Conservation (phyloP, 2,113 vertebrate genomes). For the Mus musculus region DNA sequence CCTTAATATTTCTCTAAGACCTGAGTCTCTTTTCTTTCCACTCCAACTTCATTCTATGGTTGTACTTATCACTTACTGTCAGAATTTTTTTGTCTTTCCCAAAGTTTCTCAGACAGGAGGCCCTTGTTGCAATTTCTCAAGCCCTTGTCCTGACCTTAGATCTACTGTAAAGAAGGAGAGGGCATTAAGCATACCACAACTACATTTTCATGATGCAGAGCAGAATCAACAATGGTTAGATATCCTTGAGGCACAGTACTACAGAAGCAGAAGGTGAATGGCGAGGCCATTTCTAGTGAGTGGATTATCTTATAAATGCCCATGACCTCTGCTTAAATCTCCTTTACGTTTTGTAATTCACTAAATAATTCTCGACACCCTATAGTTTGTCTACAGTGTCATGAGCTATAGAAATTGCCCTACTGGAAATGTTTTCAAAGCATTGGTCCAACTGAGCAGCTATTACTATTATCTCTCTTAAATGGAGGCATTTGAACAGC, state of each 20-base stretch:
- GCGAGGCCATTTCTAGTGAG: neutral
- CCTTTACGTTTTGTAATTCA: constrained; percentile 1
- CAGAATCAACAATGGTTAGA: neutral
- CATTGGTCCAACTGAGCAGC: constrained; percentile 15
- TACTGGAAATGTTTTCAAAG: constrained; percentile 29
- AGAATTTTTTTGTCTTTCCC: neutral
- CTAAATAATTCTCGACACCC: neutral
- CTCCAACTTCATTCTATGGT: too few species aligned
- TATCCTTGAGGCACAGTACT: neutral
- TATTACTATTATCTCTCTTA: neutral
- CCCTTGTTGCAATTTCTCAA: neutral
- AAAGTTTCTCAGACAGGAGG: neutral
- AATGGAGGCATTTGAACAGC: neutral
- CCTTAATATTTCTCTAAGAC: neutral
- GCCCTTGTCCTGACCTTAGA: neutral
- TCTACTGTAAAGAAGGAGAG: neutral
- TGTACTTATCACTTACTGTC: neutral
- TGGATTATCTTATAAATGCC: neutral
- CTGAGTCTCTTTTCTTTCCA: neutral
- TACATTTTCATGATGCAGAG: neutral
- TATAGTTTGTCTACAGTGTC: neutral
- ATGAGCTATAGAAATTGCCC: neutral
- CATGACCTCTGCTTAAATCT: neutral
- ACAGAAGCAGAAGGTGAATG: neutral
- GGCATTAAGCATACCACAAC: neutral